Evolutionary conservation across 2,888 invertebrate species (phyloP), one percentile per base, ranked within the genome.

Genomic region (Philhelius pedissequus): DNA sequence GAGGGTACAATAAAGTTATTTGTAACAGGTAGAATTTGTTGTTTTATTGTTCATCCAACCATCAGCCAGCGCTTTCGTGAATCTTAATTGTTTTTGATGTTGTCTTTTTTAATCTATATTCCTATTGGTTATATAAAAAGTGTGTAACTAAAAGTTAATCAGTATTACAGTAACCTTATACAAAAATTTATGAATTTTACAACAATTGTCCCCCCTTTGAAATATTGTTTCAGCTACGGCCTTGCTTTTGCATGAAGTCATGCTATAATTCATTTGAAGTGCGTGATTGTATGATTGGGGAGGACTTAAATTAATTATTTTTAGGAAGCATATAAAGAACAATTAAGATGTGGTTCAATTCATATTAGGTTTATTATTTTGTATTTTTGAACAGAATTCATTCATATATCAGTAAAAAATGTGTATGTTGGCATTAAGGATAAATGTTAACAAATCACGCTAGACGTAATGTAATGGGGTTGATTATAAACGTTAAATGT

Each of bases 231-330:
- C 6, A 20, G 35, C 32, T 56, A 32, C 56, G 56, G 13, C 1
- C 35, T 3, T 56, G 56, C 7, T 9, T 20, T 35, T 0, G 1
- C 20, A 20, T 20, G 35, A 8, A 56, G 1, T 13, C 35, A 56
- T 60, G 40, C 25, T 60, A 27, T 25, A n/a, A 60, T n/a, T 18
- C 18, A 62, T 43, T 48, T 64, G n/a, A 35, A 32, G 48, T 64
- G 64, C 64, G 64, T 64, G 64, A 30, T 38, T 38, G 38, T 58
- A 38, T 38, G 22, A 15, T 58, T 40, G 25, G 11, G 25, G 22
- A 40, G 60, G 40, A 40, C 40, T 60, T 60, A 40, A 60, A 40
- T 60, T 60, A 60, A 60, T 60, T 60, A 11, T 35, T 20, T 13
- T 56, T 56, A 32, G 20, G 13, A 56, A 35, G 7, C 56, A 35